A percentile compares a stretch with the other conserved stretches of the same genome.
Conservation (phyloP, 2,888 invertebrate species). For the Sympetrum striolatum region DNA sequence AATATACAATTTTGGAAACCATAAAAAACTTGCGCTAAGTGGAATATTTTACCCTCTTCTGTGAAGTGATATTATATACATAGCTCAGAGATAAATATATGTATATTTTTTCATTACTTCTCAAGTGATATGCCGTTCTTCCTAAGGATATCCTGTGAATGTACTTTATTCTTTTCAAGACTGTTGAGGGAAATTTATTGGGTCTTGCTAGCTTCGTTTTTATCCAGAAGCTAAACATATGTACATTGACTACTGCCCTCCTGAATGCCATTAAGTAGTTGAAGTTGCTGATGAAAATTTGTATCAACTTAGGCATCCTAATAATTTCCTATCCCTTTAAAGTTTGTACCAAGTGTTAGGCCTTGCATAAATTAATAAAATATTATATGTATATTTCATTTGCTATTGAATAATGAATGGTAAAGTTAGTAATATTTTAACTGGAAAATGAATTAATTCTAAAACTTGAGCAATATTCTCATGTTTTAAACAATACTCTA, state of each 20-base stretch:
- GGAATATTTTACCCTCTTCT: slow-evolving; percentile 27
- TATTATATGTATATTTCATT: neutral
- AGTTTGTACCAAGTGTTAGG: neutral
- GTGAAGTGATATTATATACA: slow-evolving; percentile 21
- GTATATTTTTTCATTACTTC: slow-evolving; percentile 38
- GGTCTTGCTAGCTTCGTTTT: neutral
- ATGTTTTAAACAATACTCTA: neutral
- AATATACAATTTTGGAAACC: neutral
- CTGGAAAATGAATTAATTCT: neutral
- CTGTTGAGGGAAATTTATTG: neutral
- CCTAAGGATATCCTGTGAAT: neutral
- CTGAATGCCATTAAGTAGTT: neutral
- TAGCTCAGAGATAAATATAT: slow-evolving; percentile 20
- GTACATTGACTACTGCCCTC: neutral
- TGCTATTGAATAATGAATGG: neutral
- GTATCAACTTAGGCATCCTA: neutral
- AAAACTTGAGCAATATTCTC: slow-evolving; percentile 22
- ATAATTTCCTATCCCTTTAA: neutral
- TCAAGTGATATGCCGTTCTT: slow-evolving; percentile 33
- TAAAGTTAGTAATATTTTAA: neutral
- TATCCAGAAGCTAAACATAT: neutral
- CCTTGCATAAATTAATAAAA: neutral
- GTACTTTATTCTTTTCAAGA: neutral
- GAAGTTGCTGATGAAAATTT: neutral
- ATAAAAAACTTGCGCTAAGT: neutral